These are phyloP conservation scores for Pampusana beccarii DNA, from an alignment of 2,113 vertebrate genomes.

Conservation along the genomic window DNA sequence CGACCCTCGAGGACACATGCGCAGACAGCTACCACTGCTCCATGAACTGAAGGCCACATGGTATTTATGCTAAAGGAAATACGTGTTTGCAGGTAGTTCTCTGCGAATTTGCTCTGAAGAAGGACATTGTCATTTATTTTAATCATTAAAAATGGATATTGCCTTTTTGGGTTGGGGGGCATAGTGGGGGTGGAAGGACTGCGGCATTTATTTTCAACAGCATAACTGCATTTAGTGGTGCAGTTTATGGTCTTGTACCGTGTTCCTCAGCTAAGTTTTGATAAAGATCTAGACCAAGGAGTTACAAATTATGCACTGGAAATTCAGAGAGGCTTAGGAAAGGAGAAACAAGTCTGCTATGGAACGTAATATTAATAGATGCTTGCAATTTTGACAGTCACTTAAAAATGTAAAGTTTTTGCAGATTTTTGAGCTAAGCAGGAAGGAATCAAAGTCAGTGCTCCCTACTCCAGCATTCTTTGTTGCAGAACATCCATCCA, in stretches of 20 bases:
- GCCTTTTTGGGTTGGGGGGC: background rate
- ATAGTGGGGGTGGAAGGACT: background rate
- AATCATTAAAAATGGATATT: background rate
- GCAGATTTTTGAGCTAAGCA: background rate
- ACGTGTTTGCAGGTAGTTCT: background rate
- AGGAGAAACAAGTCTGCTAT: background rate
- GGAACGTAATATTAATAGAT: background rate
- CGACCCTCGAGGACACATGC: rapidly evolving
- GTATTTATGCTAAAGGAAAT: background rate
- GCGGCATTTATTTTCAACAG: background rate
- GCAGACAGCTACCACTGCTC: background rate
- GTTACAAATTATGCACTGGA: background rate
- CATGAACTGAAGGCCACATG: background rate
- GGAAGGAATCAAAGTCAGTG: background rate
- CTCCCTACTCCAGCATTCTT: background rate
- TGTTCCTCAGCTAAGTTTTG: background rate
- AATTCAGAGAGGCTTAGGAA: background rate
- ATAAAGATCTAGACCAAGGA: background rate
- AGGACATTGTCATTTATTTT: background rate
- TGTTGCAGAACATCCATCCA: background rate
- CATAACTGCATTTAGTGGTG: background rate
- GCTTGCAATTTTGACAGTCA: background rate
- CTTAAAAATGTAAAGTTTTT: background rate
- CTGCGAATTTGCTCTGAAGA: background rate
- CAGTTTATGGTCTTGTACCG: background rate